A percentile compares a stretch with the other conserved stretches of the same genome.
phyloP scores from a whole-genome alignment of 2,888 invertebrate genomes.

The Eilema depressum region DNA sequence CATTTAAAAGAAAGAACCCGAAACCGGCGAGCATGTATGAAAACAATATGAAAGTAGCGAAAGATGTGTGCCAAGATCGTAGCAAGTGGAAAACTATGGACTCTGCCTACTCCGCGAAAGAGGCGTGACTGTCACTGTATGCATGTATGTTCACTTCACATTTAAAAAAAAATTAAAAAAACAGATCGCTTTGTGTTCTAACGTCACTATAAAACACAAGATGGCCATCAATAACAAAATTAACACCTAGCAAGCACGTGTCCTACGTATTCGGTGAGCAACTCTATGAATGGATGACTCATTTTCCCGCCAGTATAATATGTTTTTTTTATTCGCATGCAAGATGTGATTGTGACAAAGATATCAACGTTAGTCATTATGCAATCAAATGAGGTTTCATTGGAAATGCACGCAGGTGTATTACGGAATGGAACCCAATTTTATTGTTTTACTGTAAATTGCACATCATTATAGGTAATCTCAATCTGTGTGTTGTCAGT shows the following conservation, averaged over 20 bases:
- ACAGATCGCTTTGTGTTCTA: not conserved
- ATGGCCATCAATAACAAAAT: constrained; percentile 39
- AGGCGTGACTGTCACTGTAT: no score
- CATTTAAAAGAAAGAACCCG: no score
- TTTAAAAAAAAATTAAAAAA: no score
- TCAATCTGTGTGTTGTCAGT: not conserved
- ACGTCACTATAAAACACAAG: not conserved
- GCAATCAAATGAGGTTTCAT: constrained; percentile 24
- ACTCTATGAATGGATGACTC: constrained; percentile 64
- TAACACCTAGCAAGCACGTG: constrained; percentile 48
- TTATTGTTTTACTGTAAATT: constrained; percentile 10
- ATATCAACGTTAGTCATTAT: constrained; percentile 37
- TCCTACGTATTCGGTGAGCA: constrained; percentile 43
- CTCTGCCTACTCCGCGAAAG: no score
- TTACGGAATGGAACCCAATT: not conserved
- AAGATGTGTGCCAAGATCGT: no score
- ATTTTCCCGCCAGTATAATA: constrained; percentile 61
- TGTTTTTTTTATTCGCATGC: constrained; percentile 46
- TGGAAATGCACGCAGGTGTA: constrained; percentile 8
- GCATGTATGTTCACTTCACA: no score
- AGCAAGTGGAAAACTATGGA: no score
- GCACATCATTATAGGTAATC: not conserved
- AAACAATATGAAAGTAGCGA: no score
- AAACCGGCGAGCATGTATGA: no score
- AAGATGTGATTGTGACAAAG: constrained; percentile 34